A percentile compares a stretch with the other conserved stretches of the same genome.
Evolutionary conservation across 2,888 invertebrate species (phyloP).

Genomic region (Oasisia sp.): DNA sequence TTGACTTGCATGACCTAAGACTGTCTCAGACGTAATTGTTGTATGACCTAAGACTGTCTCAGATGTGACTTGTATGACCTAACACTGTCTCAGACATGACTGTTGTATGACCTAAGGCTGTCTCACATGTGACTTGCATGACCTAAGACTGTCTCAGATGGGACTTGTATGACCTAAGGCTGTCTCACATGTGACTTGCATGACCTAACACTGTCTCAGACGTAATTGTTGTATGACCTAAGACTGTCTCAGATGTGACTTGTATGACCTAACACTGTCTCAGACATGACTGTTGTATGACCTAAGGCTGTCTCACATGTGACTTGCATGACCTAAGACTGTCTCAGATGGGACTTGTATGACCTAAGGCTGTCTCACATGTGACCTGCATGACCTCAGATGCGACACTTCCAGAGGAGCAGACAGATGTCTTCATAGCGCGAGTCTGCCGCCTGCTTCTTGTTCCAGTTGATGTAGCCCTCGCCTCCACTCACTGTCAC

Average conservation of each 20-base stretch:
- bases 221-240: background rate
- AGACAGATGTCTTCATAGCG: constrained; percentile 41
- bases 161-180: too few species aligned
- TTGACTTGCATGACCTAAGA: too few species aligned
- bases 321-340: too few species aligned
- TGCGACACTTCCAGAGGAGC: constrained; percentile 40
- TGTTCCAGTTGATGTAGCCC: constrained; percentile 57
- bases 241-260: too few species aligned
- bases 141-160: too few species aligned
- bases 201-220: background rate
- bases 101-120: background rate
- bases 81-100: background rate
- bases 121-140: background rate
- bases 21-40: background rate
- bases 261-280: background rate
- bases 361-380: background rate
- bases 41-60: too few species aligned
- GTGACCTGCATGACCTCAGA: background rate
- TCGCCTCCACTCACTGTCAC: constrained; percentile 60
- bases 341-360: too few species aligned
- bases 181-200: too few species aligned
- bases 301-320: background rate
- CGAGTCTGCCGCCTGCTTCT: constrained; percentile 30
- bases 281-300: background rate
- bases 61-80: too few species aligned